Conservation (phyloP, 2,888 invertebrate genomes). For the Chelonus formosanus region DNA sequence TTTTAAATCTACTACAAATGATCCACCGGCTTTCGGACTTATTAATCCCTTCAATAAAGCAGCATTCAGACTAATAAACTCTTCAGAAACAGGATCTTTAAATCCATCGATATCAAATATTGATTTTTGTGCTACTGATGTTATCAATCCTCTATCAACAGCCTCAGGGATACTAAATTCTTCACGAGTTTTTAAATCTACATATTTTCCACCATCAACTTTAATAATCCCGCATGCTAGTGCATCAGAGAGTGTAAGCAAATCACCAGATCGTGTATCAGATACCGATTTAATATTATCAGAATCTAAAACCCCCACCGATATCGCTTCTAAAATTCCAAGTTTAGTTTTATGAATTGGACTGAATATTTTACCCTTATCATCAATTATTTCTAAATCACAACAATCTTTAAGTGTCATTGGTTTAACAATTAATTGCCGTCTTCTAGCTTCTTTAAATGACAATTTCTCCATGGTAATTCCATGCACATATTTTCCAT, state of each 20-base stretch:
- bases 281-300: constrained; percentile 85
- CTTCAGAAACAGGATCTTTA: constrained; percentile 81
- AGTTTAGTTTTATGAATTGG: constrained; percentile 80
- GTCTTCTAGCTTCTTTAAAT: constrained; percentile 83
- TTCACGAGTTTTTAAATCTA: constrained; percentile 78
- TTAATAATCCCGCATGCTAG: constrained; percentile 82
- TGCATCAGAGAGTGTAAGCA: constrained; percentile 86
- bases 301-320: constrained; percentile 86
- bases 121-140: constrained; percentile 85
- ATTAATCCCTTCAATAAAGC: constrained; percentile 81
- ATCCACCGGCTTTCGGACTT: constrained; percentile 77
- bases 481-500: constrained; percentile 81
- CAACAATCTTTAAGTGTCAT: constrained; percentile 91
- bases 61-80: constrained; percentile 84
- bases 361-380: constrained; percentile 80
- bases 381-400: constrained; percentile 82
- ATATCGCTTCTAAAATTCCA: constrained; percentile 85
- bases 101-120: constrained; percentile 94
- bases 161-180: constrained; percentile 82
- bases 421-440: constrained; percentile 85
- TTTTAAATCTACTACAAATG: constrained; percentile 77
- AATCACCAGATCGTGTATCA: constrained; percentile 80
- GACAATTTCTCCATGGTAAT: constrained; percentile 78
- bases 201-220: constrained; percentile 77
- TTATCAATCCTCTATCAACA: constrained; percentile 87